Conservation (phyloP, 2,113 vertebrate genomes). For the Xenotilapia flavipinnis region DNA sequence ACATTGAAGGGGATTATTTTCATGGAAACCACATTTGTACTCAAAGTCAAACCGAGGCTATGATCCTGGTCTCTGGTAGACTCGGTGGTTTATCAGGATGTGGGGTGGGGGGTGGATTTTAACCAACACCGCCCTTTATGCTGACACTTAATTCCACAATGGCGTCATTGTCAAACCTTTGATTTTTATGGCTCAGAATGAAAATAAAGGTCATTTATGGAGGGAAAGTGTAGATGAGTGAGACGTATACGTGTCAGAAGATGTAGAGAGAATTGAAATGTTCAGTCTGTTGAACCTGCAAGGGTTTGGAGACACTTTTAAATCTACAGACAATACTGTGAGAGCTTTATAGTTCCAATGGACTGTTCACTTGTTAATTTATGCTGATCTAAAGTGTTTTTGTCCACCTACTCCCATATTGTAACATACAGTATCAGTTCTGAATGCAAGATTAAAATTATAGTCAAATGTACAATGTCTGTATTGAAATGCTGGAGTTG, state of each 20-base stretch:
- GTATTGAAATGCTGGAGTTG: conserved; percentile 55
- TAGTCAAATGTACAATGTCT: conserved; percentile 48
- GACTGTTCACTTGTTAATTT: conserved; percentile 44
- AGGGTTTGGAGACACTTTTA: background rate
- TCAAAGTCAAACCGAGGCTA: background rate
- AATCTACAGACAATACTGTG: conserved; percentile 35
- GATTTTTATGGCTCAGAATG: background rate
- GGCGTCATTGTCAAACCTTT: background rate
- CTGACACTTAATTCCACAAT: background rate
- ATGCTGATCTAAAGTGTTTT: conserved; percentile 31
- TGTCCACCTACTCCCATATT: conserved; percentile 27
- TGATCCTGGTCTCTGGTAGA: background rate
- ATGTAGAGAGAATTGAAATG: background rate
- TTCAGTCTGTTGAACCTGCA: background rate
- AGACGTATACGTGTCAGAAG: background rate
- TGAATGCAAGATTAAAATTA: conserved; percentile 46
- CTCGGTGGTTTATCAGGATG: background rate
- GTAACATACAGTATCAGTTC: conserved; percentile 24
- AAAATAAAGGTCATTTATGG: background rate
- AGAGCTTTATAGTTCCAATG: conserved; percentile 39
- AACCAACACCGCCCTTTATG: background rate
- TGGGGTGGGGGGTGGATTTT: background rate
- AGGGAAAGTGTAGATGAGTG: background rate
- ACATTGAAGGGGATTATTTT: conserved; percentile 6
- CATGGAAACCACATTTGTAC: background rate